Base-by-base conservation (phyloP, 2,113 vertebrate species). In the Brachyhypopomus gauderio region DNA sequence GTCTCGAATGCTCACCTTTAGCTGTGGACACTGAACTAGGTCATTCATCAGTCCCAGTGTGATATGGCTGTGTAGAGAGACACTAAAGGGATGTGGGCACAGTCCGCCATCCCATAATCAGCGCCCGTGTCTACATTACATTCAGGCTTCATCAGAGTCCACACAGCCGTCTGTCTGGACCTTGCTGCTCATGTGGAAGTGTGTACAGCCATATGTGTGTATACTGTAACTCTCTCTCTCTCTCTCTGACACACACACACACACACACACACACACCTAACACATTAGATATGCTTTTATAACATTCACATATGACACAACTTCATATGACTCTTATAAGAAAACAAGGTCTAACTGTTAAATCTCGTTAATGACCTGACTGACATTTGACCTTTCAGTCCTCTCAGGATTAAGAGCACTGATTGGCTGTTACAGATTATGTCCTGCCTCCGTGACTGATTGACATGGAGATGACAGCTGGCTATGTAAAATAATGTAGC, bases 231-330 rank as follows among this genome's bases (percentile, higher is more conserved):
- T 30, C 30, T 30, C 30, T 30, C 30, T 30, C 45, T 73, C 64
- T 67, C 20, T 34, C 19, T 41, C 20, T 11, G 2, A 60, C 17
- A 63, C 56, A 71, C 52, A 76, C 16, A 27, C n/a, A 63, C 22
- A n/a, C 7, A 63, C 19, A 74, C 41, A 63, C 64, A 70, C 12
- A 41, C 34, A 41, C 63, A 59, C 27, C 41, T n/a, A 34, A 77
- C 75, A 64, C 75, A 27, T 48, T n/a, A 74, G 41, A 80, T 2
- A 80, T 5, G 70, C 19, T 23, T 67, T 23, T 66, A 45, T 59
- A 60, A 71, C 77, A 79, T 73, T 73, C 82, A 69, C 66, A 62
- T 27, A 66, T 56, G 63, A 60, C 34, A 38, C 55, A 38, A 17
- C 30, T 62, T 58, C n/a, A 19, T 30, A 19, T 45, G 22, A 62